phyloP scores from a whole-genome alignment of 2,797 vertebrate species.

The Thamnophis elegans region DNA sequence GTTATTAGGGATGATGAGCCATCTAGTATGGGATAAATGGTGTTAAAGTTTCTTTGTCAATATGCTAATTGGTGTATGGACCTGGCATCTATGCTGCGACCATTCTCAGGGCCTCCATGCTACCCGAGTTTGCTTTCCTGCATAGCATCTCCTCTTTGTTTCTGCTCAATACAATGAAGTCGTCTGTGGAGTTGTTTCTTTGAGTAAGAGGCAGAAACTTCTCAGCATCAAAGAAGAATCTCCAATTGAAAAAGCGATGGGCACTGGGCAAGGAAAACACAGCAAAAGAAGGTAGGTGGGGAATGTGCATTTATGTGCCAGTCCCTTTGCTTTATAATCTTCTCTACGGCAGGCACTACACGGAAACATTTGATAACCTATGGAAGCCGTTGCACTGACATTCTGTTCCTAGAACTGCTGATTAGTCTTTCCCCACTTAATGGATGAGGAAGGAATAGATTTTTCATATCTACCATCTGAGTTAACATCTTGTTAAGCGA shows the following conservation, averaged over 20 bases:
- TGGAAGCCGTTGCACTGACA: neutral
- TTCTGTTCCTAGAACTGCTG: neutral
- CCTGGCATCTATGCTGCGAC: neutral
- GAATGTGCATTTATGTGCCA: neutral
- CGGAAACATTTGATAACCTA: neutral
- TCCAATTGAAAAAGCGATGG: neutral
- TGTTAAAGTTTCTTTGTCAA: neutral
- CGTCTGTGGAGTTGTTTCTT: neutral
- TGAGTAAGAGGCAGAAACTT: neutral
- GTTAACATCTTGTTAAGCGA: slow-evolving; percentile 27
- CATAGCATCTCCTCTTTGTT: neutral
- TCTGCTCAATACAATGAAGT: neutral
- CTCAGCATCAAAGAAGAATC: neutral
- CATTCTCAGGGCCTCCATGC: neutral
- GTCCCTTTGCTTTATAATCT: neutral
- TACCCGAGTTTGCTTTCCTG: neutral
- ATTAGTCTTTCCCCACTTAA: neutral
- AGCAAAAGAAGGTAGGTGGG: neutral
- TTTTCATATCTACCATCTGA: neutral
- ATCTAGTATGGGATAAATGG: neutral
- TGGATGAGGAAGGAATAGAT: neutral
- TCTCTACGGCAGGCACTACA: neutral
- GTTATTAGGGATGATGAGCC: neutral
- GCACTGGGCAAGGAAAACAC: neutral
- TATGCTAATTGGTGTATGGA: neutral